phyloP scores from a whole-genome alignment of 37 sponge, comb jelly and placozoan species.

The Spongia lamella region DNA sequence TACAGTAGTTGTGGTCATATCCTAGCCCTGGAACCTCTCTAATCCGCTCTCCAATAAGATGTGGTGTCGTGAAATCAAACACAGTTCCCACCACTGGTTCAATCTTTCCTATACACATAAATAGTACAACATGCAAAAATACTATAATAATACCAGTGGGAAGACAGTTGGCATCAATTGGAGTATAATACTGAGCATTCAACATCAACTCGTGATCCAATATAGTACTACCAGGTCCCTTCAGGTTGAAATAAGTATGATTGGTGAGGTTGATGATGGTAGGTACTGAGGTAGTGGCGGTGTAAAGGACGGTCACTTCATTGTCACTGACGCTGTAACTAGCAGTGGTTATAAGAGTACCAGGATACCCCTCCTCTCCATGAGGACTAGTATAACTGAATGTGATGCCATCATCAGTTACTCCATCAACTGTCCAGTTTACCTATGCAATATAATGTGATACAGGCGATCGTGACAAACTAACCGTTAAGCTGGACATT shows the following conservation, averaged over 20 bases:
- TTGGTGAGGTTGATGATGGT: slow-evolving; percentile 87
- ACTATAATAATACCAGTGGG: slow-evolving; percentile 47
- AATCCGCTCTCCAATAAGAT: slow-evolving; percentile 66
- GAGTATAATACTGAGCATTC: slow-evolving; percentile 54
- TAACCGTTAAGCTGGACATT: too few species aligned
- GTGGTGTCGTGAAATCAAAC: slow-evolving; percentile 72
- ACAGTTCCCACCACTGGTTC: slow-evolving; percentile 64
- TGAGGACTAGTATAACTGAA: slow-evolving; percentile 64
- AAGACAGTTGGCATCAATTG: slow-evolving; percentile 47
- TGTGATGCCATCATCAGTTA: slow-evolving; percentile 23
- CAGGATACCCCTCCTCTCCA: slow-evolving; percentile 94
- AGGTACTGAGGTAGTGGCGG: slow-evolving; percentile 59
- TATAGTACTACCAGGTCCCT: slow-evolving; percentile 41
- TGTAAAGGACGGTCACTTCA: slow-evolving; percentile 68
- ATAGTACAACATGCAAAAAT: neutral
- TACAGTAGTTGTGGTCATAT: slow-evolving; percentile 79
- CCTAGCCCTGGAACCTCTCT: slow-evolving; percentile 54
- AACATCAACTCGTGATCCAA: slow-evolving; percentile 33
- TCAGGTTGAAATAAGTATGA: slow-evolving; percentile 95
- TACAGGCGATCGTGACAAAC: too few species aligned
- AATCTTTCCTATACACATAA: slow-evolving; percentile 61
- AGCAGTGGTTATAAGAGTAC: slow-evolving; percentile 52
- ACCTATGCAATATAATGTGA: slow-evolving; percentile 20
- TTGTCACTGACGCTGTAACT: slow-evolving; percentile 52
- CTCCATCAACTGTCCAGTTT: slow-evolving; percentile 39